Conservation (phyloP, 1,140 invertebrate genomes). For the Bombus impatiens region DNA sequence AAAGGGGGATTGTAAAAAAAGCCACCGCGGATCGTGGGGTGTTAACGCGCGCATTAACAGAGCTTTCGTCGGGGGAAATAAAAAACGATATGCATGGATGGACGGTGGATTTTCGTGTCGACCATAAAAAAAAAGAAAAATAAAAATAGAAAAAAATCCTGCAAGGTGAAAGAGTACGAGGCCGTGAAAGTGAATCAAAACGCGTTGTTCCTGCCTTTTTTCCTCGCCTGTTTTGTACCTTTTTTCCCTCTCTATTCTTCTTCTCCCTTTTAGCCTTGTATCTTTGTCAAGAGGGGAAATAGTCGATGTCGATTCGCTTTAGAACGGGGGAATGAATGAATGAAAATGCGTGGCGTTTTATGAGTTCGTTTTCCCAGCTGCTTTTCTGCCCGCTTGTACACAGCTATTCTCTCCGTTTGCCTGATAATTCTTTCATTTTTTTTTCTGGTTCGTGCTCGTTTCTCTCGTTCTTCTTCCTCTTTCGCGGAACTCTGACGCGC, state of each 20-base stretch:
- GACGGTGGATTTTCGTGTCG: conserved; percentile 44
- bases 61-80: conserved; percentile 47
- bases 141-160: not conserved
- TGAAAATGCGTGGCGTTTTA: conserved; percentile 24
- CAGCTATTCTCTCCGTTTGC: not conserved
- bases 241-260: not conserved
- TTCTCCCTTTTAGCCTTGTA: not conserved
- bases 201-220: conserved; percentile 44
- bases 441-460: too few species aligned
- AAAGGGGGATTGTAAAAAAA: conserved; percentile 26
- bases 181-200: conserved; percentile 49
- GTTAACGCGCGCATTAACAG: conserved; percentile 52
- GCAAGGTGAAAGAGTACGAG: conserved; percentile 49
- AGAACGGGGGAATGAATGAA: conserved; percentile 3
- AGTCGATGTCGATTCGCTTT: conserved; percentile 31
- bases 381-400: not conserved
- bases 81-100: conserved; percentile 53
- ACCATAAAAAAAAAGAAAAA: not conserved
- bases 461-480: too few species aligned
- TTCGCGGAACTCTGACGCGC: not conserved
- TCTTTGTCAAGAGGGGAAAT: conserved; percentile 9
- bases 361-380: conserved; percentile 27
- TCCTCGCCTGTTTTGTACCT: too few species aligned
- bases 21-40: conserved; percentile 30
- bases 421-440: not conserved